Evolutionary conservation across 1,140 invertebrate genomes (phyloP), one percentile per base, ranked within the genome.

Genomic region (Araneus ventricosus): DNA sequence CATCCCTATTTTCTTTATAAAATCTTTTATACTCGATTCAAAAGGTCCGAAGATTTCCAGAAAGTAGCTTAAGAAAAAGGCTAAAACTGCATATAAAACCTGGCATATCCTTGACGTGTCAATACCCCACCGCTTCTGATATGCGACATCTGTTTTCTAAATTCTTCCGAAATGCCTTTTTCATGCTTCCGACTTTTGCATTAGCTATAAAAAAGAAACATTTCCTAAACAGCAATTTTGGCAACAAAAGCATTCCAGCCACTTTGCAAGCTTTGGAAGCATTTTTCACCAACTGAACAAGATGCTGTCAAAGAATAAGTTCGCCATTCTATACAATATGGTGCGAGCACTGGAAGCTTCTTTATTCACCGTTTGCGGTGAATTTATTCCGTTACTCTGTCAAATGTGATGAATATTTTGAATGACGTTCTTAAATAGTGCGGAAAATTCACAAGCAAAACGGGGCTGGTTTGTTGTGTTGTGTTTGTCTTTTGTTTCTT

Each of bases 61-160:
- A 82, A 82, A 82, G 39, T 30, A 52, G 39, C 20, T 30, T 52
- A 45, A 52, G 30, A 37, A 75, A 70, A 45, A 82, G 22, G 22
- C 39, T n/a, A 14, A 86, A 86, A 45, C 84, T 34, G n/a, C 30
- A 27, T 37, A 20, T 70, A 59, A 88, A 88, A 30, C 86, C 86
- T 70, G 86, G 27, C 59, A 88, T 70, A 88, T 88, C 86, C 61
- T 22, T 70, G 86, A 88, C 34, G 86, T 27, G 34, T 88, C 86
- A 88, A 67, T 70, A 70, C 6, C 63, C 86, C 27, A 61, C 24
- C 86, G 59, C 27, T 70, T 70, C 86, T 88, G 86, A 88, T 75
- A 88, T 67, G 86, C 37, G 86, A 88, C 86, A 88, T 88, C 86
- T 88, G 86, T 88, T 88, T 88, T 45, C 86, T 70, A 88, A 88